Evolutionary conservation across 2,797 vertebrate genomes (phyloP), one percentile per base, ranked within the genome.

Genomic region (Xenentodon cancila): DNA sequence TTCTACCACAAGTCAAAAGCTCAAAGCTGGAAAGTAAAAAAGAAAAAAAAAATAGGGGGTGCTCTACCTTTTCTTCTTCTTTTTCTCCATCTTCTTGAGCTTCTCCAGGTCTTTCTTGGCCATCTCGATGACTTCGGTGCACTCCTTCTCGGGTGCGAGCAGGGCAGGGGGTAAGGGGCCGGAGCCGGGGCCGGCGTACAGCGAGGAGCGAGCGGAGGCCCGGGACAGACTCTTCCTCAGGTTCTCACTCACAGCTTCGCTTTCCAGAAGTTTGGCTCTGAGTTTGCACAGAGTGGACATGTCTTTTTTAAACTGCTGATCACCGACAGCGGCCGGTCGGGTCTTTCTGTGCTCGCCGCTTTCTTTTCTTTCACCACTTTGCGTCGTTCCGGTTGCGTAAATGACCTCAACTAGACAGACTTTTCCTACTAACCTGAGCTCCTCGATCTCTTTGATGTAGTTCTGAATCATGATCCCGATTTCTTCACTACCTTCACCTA

Each of bases 381-480:
- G 25, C 6, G 17, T 17, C 7, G 11, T 19, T 16, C 7, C 5
- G 25, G 25, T 25, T 25, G 25, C 5, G 25, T 25, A 25, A 25
- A 25, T 25, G 25, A 25, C n/a, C n/a, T n/a, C n/a, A n/a, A n/a
- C n/a, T n/a, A n/a, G n/a, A 49, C 3, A 25, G 18, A 34, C 13
- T 21, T 9, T 60, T 7, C 17, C 16, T 9, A 2, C 53, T 1
- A 93, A 98, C 97, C 97, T 94, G 77, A 99, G 95, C 80, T 98
- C 96, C 92, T 99, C 97, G 1, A 99, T 99, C 91, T 99, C 97
- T 91, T 97, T 97, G 82, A 99, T 99, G 79, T 99, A 99, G 87
- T 96, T 97, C 84, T 98, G 93, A 86, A 99, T 96, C 96, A 99
- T 98, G 86, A 96, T 97, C 68, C 95, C 95, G 18, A 99, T 97